Evolutionary conservation across 2,888 invertebrate genomes (phyloP).

Genomic region (Actias luna): DNA sequence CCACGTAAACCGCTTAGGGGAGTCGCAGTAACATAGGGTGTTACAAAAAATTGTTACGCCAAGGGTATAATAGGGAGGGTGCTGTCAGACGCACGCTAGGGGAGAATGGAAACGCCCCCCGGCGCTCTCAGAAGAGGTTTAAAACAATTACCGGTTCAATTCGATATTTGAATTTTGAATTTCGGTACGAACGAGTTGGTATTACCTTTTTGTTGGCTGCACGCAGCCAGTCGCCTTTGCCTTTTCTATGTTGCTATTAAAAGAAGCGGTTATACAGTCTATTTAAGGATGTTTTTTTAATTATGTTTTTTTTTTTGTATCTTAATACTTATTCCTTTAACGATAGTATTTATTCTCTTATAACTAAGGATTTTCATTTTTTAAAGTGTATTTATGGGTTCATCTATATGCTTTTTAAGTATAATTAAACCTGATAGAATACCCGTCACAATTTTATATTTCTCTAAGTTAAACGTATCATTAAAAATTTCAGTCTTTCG

Average conservation of each 20-base stretch:
- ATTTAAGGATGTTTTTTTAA: background rate
- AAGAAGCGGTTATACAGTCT: background rate
- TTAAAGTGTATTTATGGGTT: too few relatives aligned
- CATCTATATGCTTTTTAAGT: too few relatives aligned
- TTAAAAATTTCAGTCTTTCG: too few relatives aligned
- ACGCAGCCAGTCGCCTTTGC: conserved; percentile 17
- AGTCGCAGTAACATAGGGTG: conserved; percentile 43
- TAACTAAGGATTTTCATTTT: too few relatives aligned
- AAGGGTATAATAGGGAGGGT: conserved; percentile 52
- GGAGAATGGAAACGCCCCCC: conserved; percentile 40
- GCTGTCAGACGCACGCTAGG: conserved; percentile 60
- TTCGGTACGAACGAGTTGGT: conserved; percentile 27
- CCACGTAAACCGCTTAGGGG: conserved; percentile 11
- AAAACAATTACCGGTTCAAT: conserved; percentile 40
- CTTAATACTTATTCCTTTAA: background rate
- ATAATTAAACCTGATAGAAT: too few relatives aligned
- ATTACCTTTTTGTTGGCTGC: conserved; percentile 19
- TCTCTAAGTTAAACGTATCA: too few relatives aligned
- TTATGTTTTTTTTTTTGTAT: background rate
- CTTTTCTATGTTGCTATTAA: conserved; percentile 22
- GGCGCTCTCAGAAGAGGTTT: conserved; percentile 29
- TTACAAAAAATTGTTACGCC: conserved; percentile 72
- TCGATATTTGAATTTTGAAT: conserved; percentile 28
- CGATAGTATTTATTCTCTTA: too few relatives aligned
- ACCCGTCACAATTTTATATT: too few relatives aligned